Evolutionary conservation across 2,113 vertebrate species (phyloP).

Genomic region (Dasyprocta punctata): DNA sequence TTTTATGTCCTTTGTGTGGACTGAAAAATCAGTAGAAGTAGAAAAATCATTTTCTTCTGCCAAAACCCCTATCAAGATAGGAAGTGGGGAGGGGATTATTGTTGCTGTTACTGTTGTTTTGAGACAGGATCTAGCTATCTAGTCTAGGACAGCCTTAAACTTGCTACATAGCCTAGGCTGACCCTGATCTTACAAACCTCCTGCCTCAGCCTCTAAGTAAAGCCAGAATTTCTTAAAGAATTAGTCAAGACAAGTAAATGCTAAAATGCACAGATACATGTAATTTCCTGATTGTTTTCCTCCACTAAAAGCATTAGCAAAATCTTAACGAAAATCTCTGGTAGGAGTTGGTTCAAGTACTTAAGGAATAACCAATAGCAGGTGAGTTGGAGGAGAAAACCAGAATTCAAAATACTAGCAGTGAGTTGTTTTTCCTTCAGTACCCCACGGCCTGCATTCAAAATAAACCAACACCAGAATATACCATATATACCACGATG

Average conservation of each 20-base stretch:
- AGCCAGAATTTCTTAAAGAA: conserved; percentile 54
- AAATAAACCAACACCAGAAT: not conserved
- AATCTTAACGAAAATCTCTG: not conserved
- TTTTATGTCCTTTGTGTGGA: not conserved
- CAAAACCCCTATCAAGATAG: conserved; percentile 26
- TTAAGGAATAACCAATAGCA: not conserved
- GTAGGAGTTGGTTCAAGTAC: not conserved
- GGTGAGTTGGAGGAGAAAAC: not conserved
- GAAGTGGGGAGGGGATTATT: not conserved
- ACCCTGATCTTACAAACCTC: not conserved
- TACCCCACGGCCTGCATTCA: not conserved
- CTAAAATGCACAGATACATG: conserved; percentile 20
- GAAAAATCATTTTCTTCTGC: conserved; percentile 55
- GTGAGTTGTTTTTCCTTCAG: not conserved
- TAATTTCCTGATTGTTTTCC: conserved; percentile 17
- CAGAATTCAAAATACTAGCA: conserved; percentile 17
- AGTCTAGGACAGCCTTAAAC: not conserved
- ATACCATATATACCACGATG: not conserved
- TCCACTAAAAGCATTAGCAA: conserved; percentile 1
- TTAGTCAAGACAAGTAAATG: conserved; percentile 58
- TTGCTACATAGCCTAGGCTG: not conserved
- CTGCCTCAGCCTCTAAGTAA: not conserved
- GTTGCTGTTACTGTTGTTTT: not conserved
- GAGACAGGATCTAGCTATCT: not conserved
- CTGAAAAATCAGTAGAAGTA: conserved; percentile 5